Conservation (phyloP, 2,113 vertebrate species). For the Zosterops borbonicus region DNA sequence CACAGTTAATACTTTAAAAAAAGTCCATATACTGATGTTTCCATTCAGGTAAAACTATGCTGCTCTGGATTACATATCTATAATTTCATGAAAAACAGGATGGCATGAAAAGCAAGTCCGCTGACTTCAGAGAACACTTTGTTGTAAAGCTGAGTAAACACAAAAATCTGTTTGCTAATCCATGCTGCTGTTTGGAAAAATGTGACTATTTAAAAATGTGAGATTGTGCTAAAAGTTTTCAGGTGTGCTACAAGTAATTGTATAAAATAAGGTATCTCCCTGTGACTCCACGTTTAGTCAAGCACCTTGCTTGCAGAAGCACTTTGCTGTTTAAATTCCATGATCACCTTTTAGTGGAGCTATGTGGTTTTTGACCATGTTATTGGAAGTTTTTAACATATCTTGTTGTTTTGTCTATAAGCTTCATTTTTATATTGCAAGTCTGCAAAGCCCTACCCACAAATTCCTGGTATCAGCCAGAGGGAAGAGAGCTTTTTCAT, state of each 20-base stretch:
- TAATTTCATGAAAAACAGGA: background rate
- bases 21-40: background rate
- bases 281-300: background rate
- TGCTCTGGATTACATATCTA: background rate
- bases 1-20: background rate
- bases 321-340: slow-evolving; percentile 15
- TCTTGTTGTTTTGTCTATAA: slow-evolving; percentile 48
- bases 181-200: background rate
- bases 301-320: background rate
- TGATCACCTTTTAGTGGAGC: background rate
- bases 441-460: slow-evolving; percentile 56
- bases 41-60: background rate
- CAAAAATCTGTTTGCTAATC: background rate
- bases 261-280: background rate
- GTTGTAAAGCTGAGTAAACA: slow-evolving; percentile 1
- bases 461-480: slow-evolving; percentile 18
- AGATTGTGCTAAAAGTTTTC: background rate
- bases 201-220: background rate
- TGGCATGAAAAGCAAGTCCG: background rate
- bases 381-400: slow-evolving; percentile 32
- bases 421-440: slow-evolving; percentile 39
- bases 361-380: slow-evolving; percentile 2
- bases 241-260: background rate
- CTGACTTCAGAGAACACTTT: background rate
- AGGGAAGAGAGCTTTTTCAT: slow-evolving; percentile 34